phyloP scores from a whole-genome alignment of 2,113 vertebrate genomes.

The Brachyhypopomus gauderio region DNA sequence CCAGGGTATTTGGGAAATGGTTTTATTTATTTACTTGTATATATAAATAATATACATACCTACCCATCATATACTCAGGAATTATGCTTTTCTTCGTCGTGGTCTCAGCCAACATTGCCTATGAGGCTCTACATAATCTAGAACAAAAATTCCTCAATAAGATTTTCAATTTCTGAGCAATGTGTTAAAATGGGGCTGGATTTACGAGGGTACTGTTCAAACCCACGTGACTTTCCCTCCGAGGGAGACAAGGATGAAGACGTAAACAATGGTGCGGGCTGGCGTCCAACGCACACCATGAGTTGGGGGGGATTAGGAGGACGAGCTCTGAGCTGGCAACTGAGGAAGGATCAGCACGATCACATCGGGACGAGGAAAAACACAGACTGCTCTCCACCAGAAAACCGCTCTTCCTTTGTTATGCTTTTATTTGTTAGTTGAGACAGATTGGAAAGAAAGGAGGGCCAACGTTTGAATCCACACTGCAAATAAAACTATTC shows the following conservation, averaged over 20 bases:
- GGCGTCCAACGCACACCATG: constrained; percentile 65
- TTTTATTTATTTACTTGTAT: no score
- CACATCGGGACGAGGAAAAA: constrained; percentile 11
- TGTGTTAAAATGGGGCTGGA: neutral
- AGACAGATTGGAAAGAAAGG: no score
- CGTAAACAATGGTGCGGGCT: constrained; percentile 69
- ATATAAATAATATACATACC: no score
- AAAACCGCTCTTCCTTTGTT: neutral
- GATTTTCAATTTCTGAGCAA: constrained; percentile 11
- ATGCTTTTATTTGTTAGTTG: neutral
- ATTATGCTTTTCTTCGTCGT: neutral
- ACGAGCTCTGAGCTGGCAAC: constrained; percentile 60
- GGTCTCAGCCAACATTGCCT: neutral
- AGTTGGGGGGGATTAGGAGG: constrained; percentile 68
- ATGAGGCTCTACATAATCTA: neutral
- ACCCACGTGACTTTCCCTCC: neutral
- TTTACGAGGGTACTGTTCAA: constrained; percentile 13
- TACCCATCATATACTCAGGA: neutral
- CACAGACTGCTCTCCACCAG: neutral
- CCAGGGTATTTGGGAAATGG: no score
- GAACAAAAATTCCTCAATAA: constrained; percentile 10
- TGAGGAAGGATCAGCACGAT: constrained; percentile 42
- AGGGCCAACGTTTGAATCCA: neutral
- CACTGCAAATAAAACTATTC: neutral
- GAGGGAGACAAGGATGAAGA: constrained; percentile 58